Base-by-base conservation (phyloP, 2,113 vertebrate species). In the Poeciliopsis prolifica region DNA sequence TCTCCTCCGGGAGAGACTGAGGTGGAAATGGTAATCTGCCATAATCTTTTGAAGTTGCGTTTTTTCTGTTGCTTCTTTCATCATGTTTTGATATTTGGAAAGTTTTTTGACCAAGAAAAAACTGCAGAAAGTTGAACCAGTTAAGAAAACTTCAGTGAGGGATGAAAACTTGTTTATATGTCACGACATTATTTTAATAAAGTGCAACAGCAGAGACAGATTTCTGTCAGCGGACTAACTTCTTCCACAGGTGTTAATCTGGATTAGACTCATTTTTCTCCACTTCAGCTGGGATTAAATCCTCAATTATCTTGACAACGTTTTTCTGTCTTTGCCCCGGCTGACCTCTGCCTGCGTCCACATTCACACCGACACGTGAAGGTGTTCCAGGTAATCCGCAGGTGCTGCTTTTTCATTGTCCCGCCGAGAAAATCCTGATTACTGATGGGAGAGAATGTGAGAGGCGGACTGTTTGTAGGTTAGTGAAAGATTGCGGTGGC, bases 401-500 rank as follows among this genome's bases (percentile, higher is more conserved):
- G 87, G 60, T 91, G 88, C 66, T 76, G 74, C 51, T 84, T 86
- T 88, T 86, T 83, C 69, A 86, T 75, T 83, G 73, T 78, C 72
- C 72, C 22, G 11, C 74, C 74, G 79, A 80, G 79, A 83, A 86
- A 91, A 90, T 82, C 82, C 85, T 87, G 86, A 89, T 90, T 89
- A 78, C 77, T 87, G 89, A 80, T 86, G 83, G n/a, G 31, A 71
- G 13, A 66, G 72, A 75, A 83, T 72, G 80, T 68, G 48, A 5
- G 48, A n/a, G 9, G 11, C 22, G 13, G 81, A 42, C 63, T 68
- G 88, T 90, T 89, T 90, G 93, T 93, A 91, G 92, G 89, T 91
- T 91, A 91, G 87, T 79, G 89, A 91, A 93, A 92, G 89, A 92
- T 92, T 92, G 86, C 88, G 78, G 85, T 79, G 88, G 91, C 81